phyloP scores from a whole-genome alignment of 1,140 invertebrate species.

The Prorops nasuta region DNA sequence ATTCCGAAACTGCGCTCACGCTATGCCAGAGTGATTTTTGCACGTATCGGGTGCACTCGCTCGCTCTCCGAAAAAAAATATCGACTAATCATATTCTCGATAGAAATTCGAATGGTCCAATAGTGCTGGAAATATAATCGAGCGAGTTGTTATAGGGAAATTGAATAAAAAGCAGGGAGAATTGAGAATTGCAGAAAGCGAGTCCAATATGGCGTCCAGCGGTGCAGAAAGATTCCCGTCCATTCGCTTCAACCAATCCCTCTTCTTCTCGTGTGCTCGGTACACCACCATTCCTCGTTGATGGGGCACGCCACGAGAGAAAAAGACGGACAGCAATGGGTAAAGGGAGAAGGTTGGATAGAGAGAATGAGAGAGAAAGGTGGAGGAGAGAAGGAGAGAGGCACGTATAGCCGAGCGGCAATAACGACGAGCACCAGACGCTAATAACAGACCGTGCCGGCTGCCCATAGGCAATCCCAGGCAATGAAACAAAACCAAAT shows the following conservation, averaged over 20 bases:
- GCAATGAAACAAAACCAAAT: conserved; percentile 55
- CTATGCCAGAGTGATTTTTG: not conserved
- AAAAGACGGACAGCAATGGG: conserved; percentile 7
- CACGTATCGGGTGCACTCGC: no score
- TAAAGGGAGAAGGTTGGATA: conserved; percentile 15
- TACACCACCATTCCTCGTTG: conserved; percentile 28
- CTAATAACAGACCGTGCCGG: conserved; percentile 56
- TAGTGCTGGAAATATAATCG: no score
- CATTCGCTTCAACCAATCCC: conserved; percentile 47
- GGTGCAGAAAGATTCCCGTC: conserved; percentile 34
- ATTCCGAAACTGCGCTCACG: not conserved
- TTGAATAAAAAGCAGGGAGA: no score
- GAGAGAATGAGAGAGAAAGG: conserved; percentile 24
- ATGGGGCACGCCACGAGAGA: conserved; percentile 30
- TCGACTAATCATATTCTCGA: no score
- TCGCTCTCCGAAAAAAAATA: no score
- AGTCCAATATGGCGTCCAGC: conserved; percentile 38
- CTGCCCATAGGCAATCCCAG: conserved; percentile 55
- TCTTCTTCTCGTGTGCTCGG: conserved; percentile 34
- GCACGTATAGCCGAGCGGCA: conserved; percentile 46
- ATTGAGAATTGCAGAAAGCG: no score
- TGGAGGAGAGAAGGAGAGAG: conserved; percentile 32
- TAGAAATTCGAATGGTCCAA: no score
- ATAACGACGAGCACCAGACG: conserved; percentile 57
- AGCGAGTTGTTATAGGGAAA: no score